Conservation (phyloP, 2,797 vertebrate genomes). For the Alcedo atthis region DNA sequence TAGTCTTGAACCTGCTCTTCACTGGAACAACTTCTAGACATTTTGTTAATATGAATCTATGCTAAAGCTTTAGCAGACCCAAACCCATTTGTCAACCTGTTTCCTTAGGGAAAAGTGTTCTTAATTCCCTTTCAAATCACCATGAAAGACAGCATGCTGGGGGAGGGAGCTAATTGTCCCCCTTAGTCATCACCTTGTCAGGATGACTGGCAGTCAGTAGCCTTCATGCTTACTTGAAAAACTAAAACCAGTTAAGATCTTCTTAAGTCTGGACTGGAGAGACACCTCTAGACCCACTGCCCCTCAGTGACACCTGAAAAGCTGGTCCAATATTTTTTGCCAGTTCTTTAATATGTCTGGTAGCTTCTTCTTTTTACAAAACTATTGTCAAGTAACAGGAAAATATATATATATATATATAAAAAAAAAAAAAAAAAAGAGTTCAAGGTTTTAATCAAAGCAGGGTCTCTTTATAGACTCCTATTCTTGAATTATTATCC, state of each 20-base stretch:
- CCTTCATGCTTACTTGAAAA: conserved; percentile 14
- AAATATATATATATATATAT: background rate
- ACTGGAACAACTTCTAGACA: background rate
- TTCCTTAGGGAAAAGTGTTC: conserved; percentile 40
- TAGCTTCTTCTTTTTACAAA: background rate
- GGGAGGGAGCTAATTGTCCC: conserved; percentile 53
- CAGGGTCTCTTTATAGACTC: background rate
- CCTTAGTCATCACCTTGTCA: conserved; percentile 69
- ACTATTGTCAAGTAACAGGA: background rate
- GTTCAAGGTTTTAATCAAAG: background rate
- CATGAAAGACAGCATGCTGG: conserved; percentile 41
- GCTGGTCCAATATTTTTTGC: conserved; percentile 44
- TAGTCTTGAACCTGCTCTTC: background rate
- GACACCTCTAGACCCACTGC: conserved; percentile 16
- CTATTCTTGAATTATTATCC: background rate
- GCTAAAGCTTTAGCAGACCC: conserved; percentile 21
- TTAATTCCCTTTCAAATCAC: conserved; percentile 37
- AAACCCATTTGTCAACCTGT: conserved; percentile 48
- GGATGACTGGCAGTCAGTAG: conserved; percentile 61
- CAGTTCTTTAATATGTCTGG: conserved; percentile 17
- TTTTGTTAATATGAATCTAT: conserved; percentile 14
- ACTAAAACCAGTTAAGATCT: conserved; percentile 24
- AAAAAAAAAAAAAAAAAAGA: background rate
- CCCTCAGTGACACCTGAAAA: conserved; percentile 38
- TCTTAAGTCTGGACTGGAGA: conserved; percentile 19